A percentile compares a stretch with the other conserved stretches of the same genome.
Conservation (phyloP, 23 tunicate genomes). For the Botrylloides violaceus region DNA sequence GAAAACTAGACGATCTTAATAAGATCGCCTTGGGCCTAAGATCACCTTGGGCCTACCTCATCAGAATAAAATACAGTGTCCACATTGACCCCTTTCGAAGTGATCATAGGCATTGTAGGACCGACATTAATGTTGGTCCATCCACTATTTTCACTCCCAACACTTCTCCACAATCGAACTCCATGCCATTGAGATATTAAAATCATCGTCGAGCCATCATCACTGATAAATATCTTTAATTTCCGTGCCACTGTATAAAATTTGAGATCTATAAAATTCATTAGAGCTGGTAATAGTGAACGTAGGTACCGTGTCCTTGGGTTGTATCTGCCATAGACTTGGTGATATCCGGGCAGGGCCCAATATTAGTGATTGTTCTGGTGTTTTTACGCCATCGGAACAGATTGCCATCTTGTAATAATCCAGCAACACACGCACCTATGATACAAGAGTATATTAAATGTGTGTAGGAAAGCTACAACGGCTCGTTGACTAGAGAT, state of each 20-base stretch:
- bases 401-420: constrained; percentile 43
- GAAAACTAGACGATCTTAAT: too few relatives aligned
- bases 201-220: constrained; percentile 56
- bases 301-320: neutral
- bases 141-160: constrained; percentile 18
- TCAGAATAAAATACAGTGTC: constrained; percentile 57
- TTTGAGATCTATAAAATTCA: neutral
- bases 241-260: neutral
- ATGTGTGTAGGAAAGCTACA: too few relatives aligned
- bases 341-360: constrained; percentile 44
- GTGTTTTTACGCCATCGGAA: constrained; percentile 65
- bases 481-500: too few relatives aligned
- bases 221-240: constrained; percentile 27
- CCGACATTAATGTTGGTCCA: constrained; percentile 54
- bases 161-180: constrained; percentile 46
- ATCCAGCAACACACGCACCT: constrained; percentile 70
- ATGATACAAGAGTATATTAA: too few relatives aligned
- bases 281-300: neutral
- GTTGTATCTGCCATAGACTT: constrained; percentile 13
- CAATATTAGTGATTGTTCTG: constrained; percentile 23
- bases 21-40: neutral
- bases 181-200: constrained; percentile 22
- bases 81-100: constrained; percentile 39
- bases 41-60: constrained; percentile 23
- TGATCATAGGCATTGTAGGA: neutral